Evolutionary conservation across 2,113 vertebrate genomes (phyloP), one percentile per base, ranked within the genome.

Genomic region (Gnathonemus longibarbis): DNA sequence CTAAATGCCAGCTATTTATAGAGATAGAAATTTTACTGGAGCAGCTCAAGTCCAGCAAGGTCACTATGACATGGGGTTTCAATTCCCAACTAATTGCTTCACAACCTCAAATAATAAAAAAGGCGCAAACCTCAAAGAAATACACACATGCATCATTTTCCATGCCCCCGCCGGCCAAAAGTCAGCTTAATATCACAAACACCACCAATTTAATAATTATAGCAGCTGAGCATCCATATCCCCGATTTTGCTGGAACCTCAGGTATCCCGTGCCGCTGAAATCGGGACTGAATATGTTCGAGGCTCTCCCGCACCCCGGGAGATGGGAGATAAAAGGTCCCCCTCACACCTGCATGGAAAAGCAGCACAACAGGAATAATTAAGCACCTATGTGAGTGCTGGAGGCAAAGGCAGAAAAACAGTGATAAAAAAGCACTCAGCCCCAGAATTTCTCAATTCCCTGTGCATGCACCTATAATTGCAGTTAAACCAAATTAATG

Each of bases 401-500:
- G 52, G 31, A 84, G 52, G n/a, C 74, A 42, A 39, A 88, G 86
- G 46, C 27, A 52, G 49, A 45, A 7, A 45, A 62, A 88, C 50
- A 17, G 50, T n/a, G 52, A 88, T 88, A 58, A 45, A 88, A 62
- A 88, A 17, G 31, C 87, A 88, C 31, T 50, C 46, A 88, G 27
- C 35, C 85, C 35, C 31, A 58, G 53, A 88, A 62, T 62, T 42
- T 88, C 62, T 88, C 50, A 62, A 58, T 58, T 88, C 87, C 87
- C 87, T 19, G 8, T 15, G 21, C 49, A 87, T 87, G 27, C 49
- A 88, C 87, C 53, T 88, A 56, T 88, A 88, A 88, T 88, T 88
- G 87, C 53, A 42, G 87, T 42, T 35, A 88, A 88, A 58, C 87
- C 87, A 88, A 88, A 88, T 88, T 88, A 88, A 88, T 88, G 50